Evolutionary conservation across 2,888 invertebrate genomes (phyloP), one percentile per base, ranked within the genome.

Genomic region (Lamellibrachia columna): DNA sequence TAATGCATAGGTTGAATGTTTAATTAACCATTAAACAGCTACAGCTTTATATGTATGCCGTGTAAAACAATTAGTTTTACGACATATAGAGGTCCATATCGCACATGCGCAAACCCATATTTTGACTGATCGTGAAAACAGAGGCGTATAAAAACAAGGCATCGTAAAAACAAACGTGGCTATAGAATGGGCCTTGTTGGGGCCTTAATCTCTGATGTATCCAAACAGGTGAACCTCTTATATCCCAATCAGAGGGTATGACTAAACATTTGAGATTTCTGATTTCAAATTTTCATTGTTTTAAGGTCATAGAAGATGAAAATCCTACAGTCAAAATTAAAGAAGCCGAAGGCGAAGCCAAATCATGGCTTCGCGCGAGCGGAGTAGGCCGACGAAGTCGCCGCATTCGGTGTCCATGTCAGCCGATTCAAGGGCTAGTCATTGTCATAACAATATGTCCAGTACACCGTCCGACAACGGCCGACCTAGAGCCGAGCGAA

Each of bases 401-500:
- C 75, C n/a, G 22, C 75, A 75, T 22, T 75, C 75, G 75, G 15
- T 75, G 15, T 75, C 55, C 9, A 9, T 55, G 55, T 55, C 55
- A 3, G 55, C 55, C 55, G 55, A 9, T 55, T 55, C 75, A 15
- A 75, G 22, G 75, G 4, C n/a, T 75, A 75, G 75, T n/a, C 75
- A n/a, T 22, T 75, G 75, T 75, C 75, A 75, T 75, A 75, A 75
- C 75, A 75, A 75, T 75, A 75, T 75, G 75, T 75, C 75, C 75
- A 75, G 75, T 75, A 15, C n/a, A n/a, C 22, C 75, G 75, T 75
- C 75, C 75, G 75, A 75, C 22, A 3, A 75, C 22, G 75, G 75
- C 75, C 75, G 75, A 75, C 22, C 75, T 15, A 75, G n/a, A n/a
- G 75, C 22, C 22, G 75, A 75, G n/a, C 75, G 75, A 75, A 75